phyloP scores from a whole-genome alignment of 2,888 invertebrate genomes.

The Patella caerulea region DNA sequence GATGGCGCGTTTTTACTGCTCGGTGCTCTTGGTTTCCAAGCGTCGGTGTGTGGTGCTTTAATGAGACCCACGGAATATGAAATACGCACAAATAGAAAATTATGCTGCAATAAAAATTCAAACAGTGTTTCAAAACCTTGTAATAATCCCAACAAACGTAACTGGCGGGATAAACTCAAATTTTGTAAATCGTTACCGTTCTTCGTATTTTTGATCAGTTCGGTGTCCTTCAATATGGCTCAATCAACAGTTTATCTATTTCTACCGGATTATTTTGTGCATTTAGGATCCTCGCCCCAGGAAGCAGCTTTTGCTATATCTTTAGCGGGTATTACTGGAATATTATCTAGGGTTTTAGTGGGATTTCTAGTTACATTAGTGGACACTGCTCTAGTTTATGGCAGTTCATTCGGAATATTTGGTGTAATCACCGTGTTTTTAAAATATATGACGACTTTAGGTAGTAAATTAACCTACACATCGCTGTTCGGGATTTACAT shows the following conservation, averaged over 20 bases:
- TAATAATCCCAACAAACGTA: neutral
- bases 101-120: neutral
- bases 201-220: neutral
- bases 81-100: neutral
- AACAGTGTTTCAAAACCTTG: neutral
- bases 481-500: neutral
- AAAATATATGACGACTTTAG: neutral
- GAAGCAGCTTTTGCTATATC: constrained; percentile 1
- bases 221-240: neutral
- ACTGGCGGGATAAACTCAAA: neutral
- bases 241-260: neutral
- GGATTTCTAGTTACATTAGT: neutral
- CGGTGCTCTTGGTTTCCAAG: constrained; percentile 3
- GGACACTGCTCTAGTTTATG: neutral
- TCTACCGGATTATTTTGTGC: neutral
- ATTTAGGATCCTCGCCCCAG: neutral
- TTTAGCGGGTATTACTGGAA: neutral
- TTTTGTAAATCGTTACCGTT: neutral
- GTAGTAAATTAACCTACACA: neutral
- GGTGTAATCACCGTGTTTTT: neutral
- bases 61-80: constrained; percentile 1
- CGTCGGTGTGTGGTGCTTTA: neutral
- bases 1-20: neutral
- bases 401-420: neutral
- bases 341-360: neutral